These are phyloP conservation scores for Eurystomus glaucurus DNA, from an alignment of 2,797 vertebrate species.

Conservation along the genomic window DNA sequence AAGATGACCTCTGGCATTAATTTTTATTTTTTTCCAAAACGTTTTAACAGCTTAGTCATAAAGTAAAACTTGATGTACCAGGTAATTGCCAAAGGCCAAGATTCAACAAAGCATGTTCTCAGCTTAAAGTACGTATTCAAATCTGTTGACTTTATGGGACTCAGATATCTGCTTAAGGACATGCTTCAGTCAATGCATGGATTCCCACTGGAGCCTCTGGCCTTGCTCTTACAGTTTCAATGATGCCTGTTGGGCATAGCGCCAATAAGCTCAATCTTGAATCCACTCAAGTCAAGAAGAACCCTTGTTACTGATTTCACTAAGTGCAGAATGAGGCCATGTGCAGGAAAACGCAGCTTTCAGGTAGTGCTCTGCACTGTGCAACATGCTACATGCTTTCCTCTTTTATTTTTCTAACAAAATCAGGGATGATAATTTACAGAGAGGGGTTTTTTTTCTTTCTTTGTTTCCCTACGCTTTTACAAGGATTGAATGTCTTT, in stretches of 20 bases:
- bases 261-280: conserved; percentile 53
- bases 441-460: background rate
- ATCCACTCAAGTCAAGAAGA: conserved; percentile 52
- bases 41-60: background rate
- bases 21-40: background rate
- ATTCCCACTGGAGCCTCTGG: conserved; percentile 41
- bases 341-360: background rate
- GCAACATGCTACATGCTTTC: background rate
- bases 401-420: background rate
- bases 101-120: background rate
- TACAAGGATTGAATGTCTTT: background rate
- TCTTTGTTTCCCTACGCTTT: background rate
- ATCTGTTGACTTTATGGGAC: conserved; percentile 30
- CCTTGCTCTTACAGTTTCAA: conserved; percentile 35
- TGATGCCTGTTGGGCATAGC: background rate
- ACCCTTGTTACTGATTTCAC: conserved; percentile 54
- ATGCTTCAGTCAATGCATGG: conserved; percentile 24
- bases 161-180: conserved; percentile 45
- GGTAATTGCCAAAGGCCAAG: conserved; percentile 7
- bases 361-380: background rate
- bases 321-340: conserved; percentile 36
- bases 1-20: background rate
- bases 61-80: conserved; percentile 2
- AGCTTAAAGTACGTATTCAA: conserved; percentile 43
- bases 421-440: conserved; percentile 31